phyloP scores from a whole-genome alignment of 2,797 vertebrate species.

The Dipus sagitta region DNA sequence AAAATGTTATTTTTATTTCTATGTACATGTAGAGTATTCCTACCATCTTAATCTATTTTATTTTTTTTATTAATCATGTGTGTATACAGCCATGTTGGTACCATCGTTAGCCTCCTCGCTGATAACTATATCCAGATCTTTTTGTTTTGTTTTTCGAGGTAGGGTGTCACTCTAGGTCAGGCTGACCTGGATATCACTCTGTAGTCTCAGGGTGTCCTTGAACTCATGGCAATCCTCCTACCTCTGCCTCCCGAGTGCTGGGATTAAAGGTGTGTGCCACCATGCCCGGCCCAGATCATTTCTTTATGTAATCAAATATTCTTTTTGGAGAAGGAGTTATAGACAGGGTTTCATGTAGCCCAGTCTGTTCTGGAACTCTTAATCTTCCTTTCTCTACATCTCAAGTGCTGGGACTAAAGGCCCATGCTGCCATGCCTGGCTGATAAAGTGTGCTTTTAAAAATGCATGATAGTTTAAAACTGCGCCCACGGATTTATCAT shows the following conservation, averaged over 20 bases:
- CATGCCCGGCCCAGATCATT: background rate
- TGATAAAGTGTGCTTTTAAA: conserved; percentile 44
- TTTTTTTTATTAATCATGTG: too few species aligned
- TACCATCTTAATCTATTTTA: conserved; percentile 40
- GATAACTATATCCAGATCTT: background rate
- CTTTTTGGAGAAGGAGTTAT: background rate
- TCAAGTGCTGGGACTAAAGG: background rate
- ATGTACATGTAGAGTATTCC: background rate
- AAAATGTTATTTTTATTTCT: conserved; percentile 53
- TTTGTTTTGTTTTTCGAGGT: too few species aligned
- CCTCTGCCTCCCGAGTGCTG: too few species aligned
- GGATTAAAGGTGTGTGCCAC: too few species aligned
- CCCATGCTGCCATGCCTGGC: background rate
- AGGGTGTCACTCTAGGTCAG: too few species aligned
- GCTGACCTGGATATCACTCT: too few species aligned
- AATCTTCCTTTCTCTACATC: background rate
- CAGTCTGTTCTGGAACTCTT: background rate
- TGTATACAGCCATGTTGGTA: too few species aligned
- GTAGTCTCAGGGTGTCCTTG: too few species aligned
- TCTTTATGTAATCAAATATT: conserved; percentile 18
- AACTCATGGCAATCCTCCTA: too few species aligned
- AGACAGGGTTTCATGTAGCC: background rate
- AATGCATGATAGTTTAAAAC: conserved; percentile 14
- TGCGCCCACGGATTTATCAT: conserved; percentile 23
- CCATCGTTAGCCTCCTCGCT: too few species aligned